Conservation (phyloP, 2,797 vertebrate genomes). For the Macroramphosus scolopax region DNA sequence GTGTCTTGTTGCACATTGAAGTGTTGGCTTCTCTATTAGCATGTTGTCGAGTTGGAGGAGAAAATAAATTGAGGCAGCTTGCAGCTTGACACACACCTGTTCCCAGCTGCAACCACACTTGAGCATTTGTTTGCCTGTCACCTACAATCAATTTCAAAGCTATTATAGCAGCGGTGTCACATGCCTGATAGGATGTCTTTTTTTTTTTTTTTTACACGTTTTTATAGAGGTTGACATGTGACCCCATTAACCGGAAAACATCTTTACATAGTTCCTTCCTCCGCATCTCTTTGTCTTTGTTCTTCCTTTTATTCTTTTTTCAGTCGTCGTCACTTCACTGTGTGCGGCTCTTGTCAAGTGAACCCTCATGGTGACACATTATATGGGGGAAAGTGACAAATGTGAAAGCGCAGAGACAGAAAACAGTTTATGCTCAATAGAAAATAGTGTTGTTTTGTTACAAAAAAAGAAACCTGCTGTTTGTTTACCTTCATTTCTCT, state of each 20-base stretch:
- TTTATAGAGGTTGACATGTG: conserved; percentile 40
- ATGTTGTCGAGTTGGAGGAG: conserved; percentile 39
- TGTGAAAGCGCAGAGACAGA: conserved; percentile 35
- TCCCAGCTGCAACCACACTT: conserved; percentile 53
- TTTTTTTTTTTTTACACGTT: conserved; percentile 1
- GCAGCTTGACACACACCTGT: conserved; percentile 60
- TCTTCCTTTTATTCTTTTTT: conserved; percentile 3
- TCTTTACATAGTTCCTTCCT: conserved; percentile 47
- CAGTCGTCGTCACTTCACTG: conserved; percentile 11
- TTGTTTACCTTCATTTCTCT: conserved; percentile 1
- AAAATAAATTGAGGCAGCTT: conserved; percentile 51
- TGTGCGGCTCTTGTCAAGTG: conserved; percentile 22
- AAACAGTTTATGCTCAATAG: conserved; percentile 35
- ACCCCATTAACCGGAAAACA: conserved; percentile 53
- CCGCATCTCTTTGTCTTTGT: conserved; percentile 44
- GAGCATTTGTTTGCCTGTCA: conserved; percentile 64
- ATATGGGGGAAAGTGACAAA: conserved; percentile 24
- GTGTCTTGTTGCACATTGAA: conserved; percentile 8
- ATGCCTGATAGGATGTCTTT: conserved; percentile 39
- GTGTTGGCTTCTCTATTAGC: conserved; percentile 32
- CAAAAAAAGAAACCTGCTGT: conserved; percentile 6
- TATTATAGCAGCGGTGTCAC: conserved; percentile 47
- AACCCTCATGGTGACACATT: conserved; percentile 28
- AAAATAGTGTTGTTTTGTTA: conserved; percentile 20
- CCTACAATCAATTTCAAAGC: conserved; percentile 52